phyloP scores from a whole-genome alignment of 92 coral and sea anemone genomes.

The Nematostella vectensis region DNA sequence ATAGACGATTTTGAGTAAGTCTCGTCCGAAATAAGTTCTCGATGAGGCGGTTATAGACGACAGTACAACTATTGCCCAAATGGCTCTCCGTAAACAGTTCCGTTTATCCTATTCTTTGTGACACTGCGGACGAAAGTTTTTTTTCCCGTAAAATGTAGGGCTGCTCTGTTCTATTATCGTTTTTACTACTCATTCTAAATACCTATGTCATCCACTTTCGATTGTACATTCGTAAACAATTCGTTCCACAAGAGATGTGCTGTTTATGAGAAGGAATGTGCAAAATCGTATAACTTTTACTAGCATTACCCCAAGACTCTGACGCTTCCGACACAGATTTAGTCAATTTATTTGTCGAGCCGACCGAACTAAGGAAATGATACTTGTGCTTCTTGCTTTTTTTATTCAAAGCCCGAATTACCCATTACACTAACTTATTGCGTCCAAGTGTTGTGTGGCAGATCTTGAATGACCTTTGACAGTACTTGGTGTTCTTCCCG shows the following conservation, averaged over 20 bases:
- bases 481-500: slow-evolving; percentile 41
- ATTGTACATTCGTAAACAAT: too few relatives aligned
- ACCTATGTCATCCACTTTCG: too few relatives aligned
- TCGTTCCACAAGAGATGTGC: too few relatives aligned
- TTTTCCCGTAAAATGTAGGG: neutral
- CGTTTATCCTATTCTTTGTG: slow-evolving; percentile 3
- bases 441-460: slow-evolving; percentile 40
- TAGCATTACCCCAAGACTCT: too few relatives aligned
- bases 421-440: too few relatives aligned
- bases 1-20: neutral
- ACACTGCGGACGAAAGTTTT: neutral
- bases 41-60: neutral
- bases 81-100: slow-evolving; percentile 14
- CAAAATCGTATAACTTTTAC: too few relatives aligned
- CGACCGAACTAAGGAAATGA: too few relatives aligned
- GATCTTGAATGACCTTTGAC: slow-evolving; percentile 72
- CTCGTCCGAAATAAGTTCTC: neutral
- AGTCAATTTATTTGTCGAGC: too few relatives aligned
- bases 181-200: neutral
- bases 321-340: too few relatives aligned
- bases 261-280: too few relatives aligned
- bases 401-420: too few relatives aligned
- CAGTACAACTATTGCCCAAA: neutral
- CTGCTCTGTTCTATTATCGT: neutral
- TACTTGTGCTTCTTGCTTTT: too few relatives aligned